Evolutionary conservation across 30 jellyfish, hydroid and myxozoan genomes (phyloP).

Genomic region (Turritopsis dohrnii): DNA sequence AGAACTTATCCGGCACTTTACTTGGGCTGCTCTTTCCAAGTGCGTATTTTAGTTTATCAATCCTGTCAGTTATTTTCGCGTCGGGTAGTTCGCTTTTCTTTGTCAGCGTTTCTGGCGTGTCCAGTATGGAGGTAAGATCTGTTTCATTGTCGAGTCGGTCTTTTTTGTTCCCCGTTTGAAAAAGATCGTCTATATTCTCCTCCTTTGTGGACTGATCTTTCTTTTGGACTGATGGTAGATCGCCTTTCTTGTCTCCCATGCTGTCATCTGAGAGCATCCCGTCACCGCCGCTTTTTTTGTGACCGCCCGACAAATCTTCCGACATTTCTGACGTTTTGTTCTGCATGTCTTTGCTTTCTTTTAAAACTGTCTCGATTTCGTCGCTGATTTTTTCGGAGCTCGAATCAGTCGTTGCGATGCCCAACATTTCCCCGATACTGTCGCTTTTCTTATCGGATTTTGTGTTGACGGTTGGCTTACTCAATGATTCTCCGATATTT

Average conservation of each 20-base stretch:
- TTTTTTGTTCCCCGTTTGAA: constrained; percentile 7
- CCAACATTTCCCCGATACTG: constrained; percentile 1
- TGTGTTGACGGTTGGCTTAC: not conserved
- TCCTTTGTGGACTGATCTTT: not conserved
- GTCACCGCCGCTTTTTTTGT: constrained; percentile 29
- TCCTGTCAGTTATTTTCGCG: constrained; percentile 47
- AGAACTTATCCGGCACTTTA: constrained; percentile 78
- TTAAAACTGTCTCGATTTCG: not conserved
- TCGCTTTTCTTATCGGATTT: constrained; percentile 20
- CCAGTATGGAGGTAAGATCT: not conserved
- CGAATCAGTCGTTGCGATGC: constrained; percentile 2
- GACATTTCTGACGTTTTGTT: constrained; percentile 56
- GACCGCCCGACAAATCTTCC: constrained; percentile 61
- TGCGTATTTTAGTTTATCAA: constrained; percentile 44
- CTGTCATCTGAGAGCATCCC: constrained; percentile 58
- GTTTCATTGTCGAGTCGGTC: constrained; percentile 17
- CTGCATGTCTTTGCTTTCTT: constrained; percentile 40
- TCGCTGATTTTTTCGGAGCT: not conserved
- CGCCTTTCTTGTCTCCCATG: constrained; percentile 29
- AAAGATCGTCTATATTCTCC: not conserved
- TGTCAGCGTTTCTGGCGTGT: not conserved
- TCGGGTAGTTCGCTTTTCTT: constrained; percentile 84
- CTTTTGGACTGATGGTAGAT: not conserved
- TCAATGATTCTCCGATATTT: not conserved
- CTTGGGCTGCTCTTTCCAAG: constrained; percentile 62